phyloP scores from a whole-genome alignment of 2,888 invertebrate genomes.

The Argynnis bischoffii region DNA sequence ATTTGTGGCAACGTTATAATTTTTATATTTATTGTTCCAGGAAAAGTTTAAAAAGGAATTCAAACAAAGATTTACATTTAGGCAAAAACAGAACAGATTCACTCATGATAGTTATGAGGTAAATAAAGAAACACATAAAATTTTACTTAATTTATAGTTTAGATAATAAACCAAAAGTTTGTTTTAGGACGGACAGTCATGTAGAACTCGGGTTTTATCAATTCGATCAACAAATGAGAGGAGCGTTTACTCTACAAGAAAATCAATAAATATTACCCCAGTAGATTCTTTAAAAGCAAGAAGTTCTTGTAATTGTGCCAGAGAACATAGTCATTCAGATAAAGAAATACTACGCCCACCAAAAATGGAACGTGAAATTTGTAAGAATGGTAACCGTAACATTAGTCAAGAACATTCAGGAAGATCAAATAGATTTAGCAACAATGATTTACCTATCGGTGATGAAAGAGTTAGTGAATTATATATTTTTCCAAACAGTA shows the following conservation, averaged over 20 bases:
- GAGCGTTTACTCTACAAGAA: constrained; percentile 63
- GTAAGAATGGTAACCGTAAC: constrained; percentile 46
- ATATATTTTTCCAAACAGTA: constrained; percentile 76
- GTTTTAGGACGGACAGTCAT: constrained; percentile 74
- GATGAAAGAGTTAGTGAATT: constrained; percentile 73
- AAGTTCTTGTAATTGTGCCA: constrained; percentile 61
- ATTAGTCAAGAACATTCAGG: constrained; percentile 36
- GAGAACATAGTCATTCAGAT: constrained; percentile 48
- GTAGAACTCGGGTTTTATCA: constrained; percentile 70
- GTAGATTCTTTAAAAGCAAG: constrained; percentile 57
- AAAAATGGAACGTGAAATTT: constrained; percentile 45
- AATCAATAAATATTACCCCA: constrained; percentile 62
- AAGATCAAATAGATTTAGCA: constrained; percentile 48
- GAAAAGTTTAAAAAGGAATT: constrained; percentile 92
- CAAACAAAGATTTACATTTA: constrained; percentile 85
- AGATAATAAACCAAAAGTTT: not conserved
- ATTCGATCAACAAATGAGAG: constrained; percentile 73
- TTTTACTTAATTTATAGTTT: not conserved
- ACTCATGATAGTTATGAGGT: constrained; percentile 77
- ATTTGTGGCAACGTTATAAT: not conserved
- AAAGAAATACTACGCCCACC: constrained; percentile 59
- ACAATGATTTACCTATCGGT: constrained; percentile 58
- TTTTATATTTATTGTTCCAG: constrained; percentile 65
- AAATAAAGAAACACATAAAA: constrained; percentile 37
- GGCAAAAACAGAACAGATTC: constrained; percentile 69